Percentiles rank a stretch among this genome's conserved stretches.
phyloP scores from a whole-genome alignment of 1,140 invertebrate species.

The Gryllus bimaculatus region DNA sequence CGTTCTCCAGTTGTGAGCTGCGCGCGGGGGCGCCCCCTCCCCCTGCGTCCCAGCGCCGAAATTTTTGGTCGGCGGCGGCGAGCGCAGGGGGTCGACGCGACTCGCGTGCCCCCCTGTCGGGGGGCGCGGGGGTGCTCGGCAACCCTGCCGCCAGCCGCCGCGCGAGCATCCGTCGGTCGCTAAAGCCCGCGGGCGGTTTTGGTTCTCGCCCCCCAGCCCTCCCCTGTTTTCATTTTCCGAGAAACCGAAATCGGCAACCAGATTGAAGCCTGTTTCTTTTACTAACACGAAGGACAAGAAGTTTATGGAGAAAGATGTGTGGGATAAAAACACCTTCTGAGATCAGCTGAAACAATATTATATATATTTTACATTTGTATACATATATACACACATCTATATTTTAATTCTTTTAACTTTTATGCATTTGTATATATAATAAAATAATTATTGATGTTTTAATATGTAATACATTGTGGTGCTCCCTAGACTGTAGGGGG shows the following conservation, averaged over 20 bases:
- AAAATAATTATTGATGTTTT: constrained; percentile 19
- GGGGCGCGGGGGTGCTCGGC: too few relatives aligned
- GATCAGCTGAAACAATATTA: constrained; percentile 16
- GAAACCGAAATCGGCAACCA: background rate
- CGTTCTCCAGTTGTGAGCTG: too few relatives aligned
- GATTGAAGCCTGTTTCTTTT: background rate
- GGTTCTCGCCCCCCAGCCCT: background rate
- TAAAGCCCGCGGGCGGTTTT: background rate
- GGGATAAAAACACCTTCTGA: constrained; percentile 8
- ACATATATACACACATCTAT: constrained; percentile 18
- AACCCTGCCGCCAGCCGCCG: too few relatives aligned
- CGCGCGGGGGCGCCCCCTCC: too few relatives aligned
- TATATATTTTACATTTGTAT: constrained; percentile 18
- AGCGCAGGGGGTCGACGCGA: background rate
- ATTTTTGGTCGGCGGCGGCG: too few relatives aligned
- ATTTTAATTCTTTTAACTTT: constrained; percentile 19
- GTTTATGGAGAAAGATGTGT: constrained; percentile 9
- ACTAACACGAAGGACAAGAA: constrained; percentile 6
- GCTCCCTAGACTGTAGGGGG: background rate
- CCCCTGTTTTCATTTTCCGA: background rate
- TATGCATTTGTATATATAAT: constrained; percentile 20
- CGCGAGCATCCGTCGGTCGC: background rate
- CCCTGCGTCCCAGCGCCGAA: too few relatives aligned
- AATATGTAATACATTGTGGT: constrained; percentile 11
- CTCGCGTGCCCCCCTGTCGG: background rate